Conservation (phyloP, 2,888 invertebrate species). For the Stenchaetothrips biformis region DNA sequence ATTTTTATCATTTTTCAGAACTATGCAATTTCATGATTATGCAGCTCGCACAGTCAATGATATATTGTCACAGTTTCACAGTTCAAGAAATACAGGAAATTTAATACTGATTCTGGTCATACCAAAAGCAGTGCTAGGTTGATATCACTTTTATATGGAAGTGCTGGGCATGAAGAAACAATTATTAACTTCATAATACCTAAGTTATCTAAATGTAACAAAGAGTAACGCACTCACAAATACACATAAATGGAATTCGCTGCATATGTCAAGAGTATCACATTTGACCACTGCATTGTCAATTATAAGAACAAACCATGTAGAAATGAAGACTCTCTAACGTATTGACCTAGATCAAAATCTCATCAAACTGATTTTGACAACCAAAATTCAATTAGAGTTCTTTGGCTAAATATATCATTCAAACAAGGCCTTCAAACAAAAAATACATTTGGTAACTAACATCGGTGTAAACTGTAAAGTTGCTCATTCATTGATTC, state of each 20-base stretch:
- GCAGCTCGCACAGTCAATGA: background rate
- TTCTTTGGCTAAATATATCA: background rate
- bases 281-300: background rate
- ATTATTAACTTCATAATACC: no score
- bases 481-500: background rate
- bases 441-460: background rate
- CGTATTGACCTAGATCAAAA: background rate
- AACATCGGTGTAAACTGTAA: background rate
- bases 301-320: background rate
- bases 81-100: background rate
- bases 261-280: constrained; percentile 5
- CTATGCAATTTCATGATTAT: background rate
- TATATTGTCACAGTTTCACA: constrained; percentile 11
- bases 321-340: background rate
- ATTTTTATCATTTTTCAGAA: background rate
- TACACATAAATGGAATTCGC: background rate
- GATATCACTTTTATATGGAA: no score
- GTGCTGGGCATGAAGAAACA: no score
- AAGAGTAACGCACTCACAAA: background rate
- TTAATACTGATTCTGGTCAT: background rate
- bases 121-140: no score
- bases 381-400: background rate
- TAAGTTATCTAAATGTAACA: no score
- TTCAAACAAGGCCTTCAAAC: background rate
- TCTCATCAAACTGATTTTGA: background rate